Conservation (phyloP, 1,140 invertebrate genomes). For the Mylabris phalerata region DNA sequence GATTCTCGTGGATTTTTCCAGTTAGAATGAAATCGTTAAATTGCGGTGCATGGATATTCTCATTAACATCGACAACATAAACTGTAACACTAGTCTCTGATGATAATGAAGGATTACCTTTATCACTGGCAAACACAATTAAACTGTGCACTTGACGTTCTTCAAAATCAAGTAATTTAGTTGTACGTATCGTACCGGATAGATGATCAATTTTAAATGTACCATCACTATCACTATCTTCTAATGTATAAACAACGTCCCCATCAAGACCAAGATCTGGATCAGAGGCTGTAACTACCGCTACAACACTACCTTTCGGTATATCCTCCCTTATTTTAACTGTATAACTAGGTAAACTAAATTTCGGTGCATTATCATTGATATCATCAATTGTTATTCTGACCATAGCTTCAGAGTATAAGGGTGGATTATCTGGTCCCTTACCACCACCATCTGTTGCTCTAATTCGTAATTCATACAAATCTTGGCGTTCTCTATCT, state of each 20-base stretch:
- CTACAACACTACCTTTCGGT: slow-evolving; percentile 78
- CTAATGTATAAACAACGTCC: slow-evolving; percentile 64
- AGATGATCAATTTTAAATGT: slow-evolving; percentile 68
- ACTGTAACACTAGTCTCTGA: slow-evolving; percentile 72
- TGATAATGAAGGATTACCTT: slow-evolving; percentile 63
- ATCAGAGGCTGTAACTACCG: slow-evolving; percentile 78
- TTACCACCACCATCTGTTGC: slow-evolving; percentile 66
- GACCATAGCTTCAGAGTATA: slow-evolving; percentile 71
- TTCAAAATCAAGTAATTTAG: slow-evolving; percentile 75
- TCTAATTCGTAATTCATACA: slow-evolving; percentile 76
- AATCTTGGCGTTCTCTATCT: slow-evolving; percentile 75
- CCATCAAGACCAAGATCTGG: slow-evolving; percentile 78
- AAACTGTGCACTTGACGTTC: slow-evolving; percentile 78
- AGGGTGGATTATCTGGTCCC: slow-evolving; percentile 42
- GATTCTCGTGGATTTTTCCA: slow-evolving; percentile 68
- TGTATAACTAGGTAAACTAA: slow-evolving; percentile 64
- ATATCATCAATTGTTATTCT: slow-evolving; percentile 79
- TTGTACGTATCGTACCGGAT: slow-evolving; percentile 77
- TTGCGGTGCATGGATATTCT: slow-evolving; percentile 76
- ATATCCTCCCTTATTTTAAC: slow-evolving; percentile 88
- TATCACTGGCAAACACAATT: slow-evolving; percentile 73
- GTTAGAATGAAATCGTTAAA: slow-evolving; percentile 76
- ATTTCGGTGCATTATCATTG: slow-evolving; percentile 85
- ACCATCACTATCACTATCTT: slow-evolving; percentile 58
- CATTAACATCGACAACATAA: slow-evolving; percentile 89